Percentiles rank a stretch among this genome's conserved stretches.
phyloP scores from a whole-genome alignment of 1,140 invertebrate species.

The Brachionus plicatilis region DNA sequence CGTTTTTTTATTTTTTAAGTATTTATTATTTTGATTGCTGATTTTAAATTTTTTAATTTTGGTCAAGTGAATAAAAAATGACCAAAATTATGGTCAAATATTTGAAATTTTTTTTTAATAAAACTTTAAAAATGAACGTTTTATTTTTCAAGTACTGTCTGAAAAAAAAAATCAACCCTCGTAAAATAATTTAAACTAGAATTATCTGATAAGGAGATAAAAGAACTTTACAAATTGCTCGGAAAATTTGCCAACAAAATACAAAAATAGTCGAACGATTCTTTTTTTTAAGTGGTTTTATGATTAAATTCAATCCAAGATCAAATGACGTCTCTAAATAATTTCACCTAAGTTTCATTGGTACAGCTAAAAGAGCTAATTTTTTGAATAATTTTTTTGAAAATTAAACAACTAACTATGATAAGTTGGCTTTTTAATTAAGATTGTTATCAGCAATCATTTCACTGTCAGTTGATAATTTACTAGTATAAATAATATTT shows the following conservation, averaged over 20 bases:
- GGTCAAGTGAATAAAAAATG: neutral
- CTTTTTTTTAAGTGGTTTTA: neutral
- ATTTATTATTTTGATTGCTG: too few species aligned
- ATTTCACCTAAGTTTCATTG: neutral
- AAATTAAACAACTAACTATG: neutral
- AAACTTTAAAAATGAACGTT: neutral
- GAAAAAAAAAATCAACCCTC: neutral
- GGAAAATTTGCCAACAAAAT: neutral
- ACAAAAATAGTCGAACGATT: constrained; percentile 17
- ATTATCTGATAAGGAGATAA: neutral
- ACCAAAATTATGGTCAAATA: neutral
- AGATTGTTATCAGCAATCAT: neutral
- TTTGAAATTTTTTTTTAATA: neutral
- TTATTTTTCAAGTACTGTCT: neutral
- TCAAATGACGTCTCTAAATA: constrained; percentile 11
- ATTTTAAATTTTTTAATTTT: too few species aligned
- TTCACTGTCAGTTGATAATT: neutral
- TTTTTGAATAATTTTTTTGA: neutral
- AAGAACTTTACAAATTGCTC: neutral
- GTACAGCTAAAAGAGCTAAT: neutral
- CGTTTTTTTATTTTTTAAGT: too few species aligned
- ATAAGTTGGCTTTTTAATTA: neutral
- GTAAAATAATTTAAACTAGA: neutral
- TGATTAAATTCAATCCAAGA: neutral
- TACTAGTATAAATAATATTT: neutral